Evolutionary conservation across 2,113 vertebrate species (phyloP).

Genomic region (Psettodes erumei): DNA sequence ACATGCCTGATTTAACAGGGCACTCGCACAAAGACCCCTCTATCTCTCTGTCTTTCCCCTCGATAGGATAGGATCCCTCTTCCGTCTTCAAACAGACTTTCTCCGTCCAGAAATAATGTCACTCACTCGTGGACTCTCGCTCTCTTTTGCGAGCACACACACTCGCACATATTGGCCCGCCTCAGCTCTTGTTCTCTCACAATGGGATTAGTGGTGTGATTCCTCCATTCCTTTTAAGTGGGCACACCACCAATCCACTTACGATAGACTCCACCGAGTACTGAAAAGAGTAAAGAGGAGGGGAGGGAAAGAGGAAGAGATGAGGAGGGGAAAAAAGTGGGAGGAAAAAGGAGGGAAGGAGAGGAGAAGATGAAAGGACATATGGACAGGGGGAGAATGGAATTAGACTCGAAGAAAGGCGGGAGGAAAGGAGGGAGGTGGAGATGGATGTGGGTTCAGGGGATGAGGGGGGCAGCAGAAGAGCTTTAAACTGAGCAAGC

Average conservation of each 20-base stretch:
- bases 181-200: conserved; percentile 66
- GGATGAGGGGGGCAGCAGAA: neutral
- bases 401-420: conserved; percentile 1
- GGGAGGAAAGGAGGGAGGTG: neutral
- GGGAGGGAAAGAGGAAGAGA: conserved; percentile 27
- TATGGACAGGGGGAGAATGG: conserved; percentile 16
- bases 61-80: conserved; percentile 46
- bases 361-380: conserved; percentile 16
- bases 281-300: conserved; percentile 57
- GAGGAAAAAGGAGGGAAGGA: neutral
- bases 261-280: conserved; percentile 64
- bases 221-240: conserved; percentile 76
- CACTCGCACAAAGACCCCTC: conserved; percentile 63
- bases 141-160: conserved; percentile 10
- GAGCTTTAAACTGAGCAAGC: neutral
- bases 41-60: conserved; percentile 38
- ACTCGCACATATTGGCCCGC: conserved; percentile 38
- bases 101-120: conserved; percentile 35
- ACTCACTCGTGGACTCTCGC: conserved; percentile 30
- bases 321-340: neutral
- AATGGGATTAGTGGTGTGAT: conserved; percentile 80
- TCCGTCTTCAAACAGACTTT: conserved; percentile 36
- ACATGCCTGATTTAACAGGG: conserved; percentile 74
- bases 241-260: conserved; percentile 78
- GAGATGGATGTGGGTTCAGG: neutral